Percentiles rank a stretch among this genome's conserved stretches.
Evolutionary conservation across 2,113 vertebrate genomes (phyloP).

Genomic region (Columba janthina): DNA sequence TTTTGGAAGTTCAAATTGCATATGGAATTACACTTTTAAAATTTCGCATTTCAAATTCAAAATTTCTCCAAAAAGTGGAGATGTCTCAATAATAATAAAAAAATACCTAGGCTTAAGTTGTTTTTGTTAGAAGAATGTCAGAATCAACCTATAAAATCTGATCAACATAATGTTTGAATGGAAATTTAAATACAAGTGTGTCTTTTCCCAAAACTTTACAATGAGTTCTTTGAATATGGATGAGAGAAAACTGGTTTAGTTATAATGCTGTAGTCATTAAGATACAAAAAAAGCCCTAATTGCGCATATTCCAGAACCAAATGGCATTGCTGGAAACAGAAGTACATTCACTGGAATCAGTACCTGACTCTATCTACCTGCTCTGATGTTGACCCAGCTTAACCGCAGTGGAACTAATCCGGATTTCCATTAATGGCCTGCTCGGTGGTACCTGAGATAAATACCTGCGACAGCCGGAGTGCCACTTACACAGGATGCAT

Average conservation of each 20-base stretch:
- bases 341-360: not conserved
- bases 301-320: not conserved
- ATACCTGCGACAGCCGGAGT: not conserved
- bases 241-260: not conserved
- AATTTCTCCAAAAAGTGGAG: not conserved
- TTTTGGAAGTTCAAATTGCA: not conserved
- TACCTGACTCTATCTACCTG: accelerated
- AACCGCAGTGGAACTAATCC: not conserved
- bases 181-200: not conserved
- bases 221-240: not conserved
- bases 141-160: not conserved
- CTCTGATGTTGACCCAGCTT: not conserved
- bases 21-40: not conserved
- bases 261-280: not conserved
- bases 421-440: not conserved
- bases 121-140: not conserved
- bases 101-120: not conserved
- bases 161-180: not conserved
- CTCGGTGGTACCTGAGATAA: not conserved
- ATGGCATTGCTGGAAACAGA: not conserved
- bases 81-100: not conserved
- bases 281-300: not conserved
- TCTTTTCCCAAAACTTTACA: not conserved
- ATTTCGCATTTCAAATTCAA: not conserved
- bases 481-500: accelerated